Percentiles rank a stretch among this genome's conserved stretches.
phyloP scores from a whole-genome alignment of 2,113 vertebrate species.

The Rattus rattus region DNA sequence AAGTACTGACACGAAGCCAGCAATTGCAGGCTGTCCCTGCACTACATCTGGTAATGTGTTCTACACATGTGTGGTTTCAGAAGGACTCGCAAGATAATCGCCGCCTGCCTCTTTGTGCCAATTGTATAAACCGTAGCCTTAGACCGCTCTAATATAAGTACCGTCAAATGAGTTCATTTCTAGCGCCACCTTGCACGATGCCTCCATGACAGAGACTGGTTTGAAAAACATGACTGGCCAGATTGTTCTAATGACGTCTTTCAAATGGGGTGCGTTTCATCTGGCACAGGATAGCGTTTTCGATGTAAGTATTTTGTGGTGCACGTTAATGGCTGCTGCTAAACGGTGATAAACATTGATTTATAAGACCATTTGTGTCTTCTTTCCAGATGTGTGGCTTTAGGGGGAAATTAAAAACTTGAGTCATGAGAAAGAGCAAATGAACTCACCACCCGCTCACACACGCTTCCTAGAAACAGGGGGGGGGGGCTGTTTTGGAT shows the following conservation, averaged over 20 bases:
- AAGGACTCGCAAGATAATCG: slow-evolving; percentile 56
- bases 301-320: background rate
- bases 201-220: slow-evolving; percentile 33
- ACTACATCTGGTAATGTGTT: slow-evolving; percentile 48
- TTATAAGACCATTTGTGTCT: background rate
- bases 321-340: background rate
- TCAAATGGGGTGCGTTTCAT: background rate
- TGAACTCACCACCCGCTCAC: background rate
- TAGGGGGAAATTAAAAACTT: slow-evolving; percentile 45
- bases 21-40: slow-evolving; percentile 13
- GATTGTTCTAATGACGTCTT: background rate
- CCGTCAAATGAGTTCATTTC: too few relatives aligned
- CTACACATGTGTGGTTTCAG: slow-evolving; percentile 60
- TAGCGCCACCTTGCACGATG: slow-evolving; percentile 43
- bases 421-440: slow-evolving; percentile 26
- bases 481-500: too few relatives aligned
- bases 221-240: slow-evolving; percentile 4
- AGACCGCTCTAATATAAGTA: slow-evolving; percentile 37
- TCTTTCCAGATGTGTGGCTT: background rate
- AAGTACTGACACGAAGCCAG: slow-evolving; percentile 60
- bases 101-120: slow-evolving; percentile 14
- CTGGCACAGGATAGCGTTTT: background rate
- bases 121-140: slow-evolving; percentile 32
- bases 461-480: background rate
- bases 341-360: background rate